These are phyloP conservation scores for Dolichotis patagonum DNA, from an alignment of 2,113 vertebrate species.

Conservation along the genomic window DNA sequence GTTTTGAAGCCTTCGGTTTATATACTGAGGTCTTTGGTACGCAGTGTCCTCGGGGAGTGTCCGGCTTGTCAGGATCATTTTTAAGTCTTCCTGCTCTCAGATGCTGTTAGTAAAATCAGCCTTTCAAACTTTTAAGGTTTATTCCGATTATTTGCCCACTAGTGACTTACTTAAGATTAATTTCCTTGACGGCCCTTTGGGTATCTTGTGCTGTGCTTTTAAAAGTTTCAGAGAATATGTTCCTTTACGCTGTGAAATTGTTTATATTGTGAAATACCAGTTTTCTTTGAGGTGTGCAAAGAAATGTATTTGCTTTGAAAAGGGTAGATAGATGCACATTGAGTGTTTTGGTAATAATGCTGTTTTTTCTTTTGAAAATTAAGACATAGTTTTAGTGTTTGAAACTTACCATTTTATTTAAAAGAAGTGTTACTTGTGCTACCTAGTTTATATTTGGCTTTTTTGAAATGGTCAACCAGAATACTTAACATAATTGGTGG, in stretches of 20 bases:
- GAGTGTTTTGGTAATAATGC: neutral
- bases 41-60: neutral
- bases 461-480: neutral
- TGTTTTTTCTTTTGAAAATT: neutral
- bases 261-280: neutral
- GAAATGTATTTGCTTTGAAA: neutral
- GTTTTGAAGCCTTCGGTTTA: neutral
- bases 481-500: constrained; percentile 41
- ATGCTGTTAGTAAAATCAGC: neutral
- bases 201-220: neutral
- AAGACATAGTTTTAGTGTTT: neutral
- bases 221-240: constrained; percentile 34
- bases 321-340: neutral
- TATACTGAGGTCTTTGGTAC: neutral
- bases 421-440: constrained; percentile 3
- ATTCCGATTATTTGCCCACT: neutral
- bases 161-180: neutral
- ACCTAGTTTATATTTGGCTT: neutral
- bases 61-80: neutral
- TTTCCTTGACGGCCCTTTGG: neutral
- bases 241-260: neutral
- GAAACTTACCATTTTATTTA: neutral
- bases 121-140: constrained; percentile 57
- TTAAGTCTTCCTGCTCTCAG: neutral
- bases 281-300: neutral